Conservation (phyloP, 2,888 invertebrate species). For the Orthosia gothica region DNA sequence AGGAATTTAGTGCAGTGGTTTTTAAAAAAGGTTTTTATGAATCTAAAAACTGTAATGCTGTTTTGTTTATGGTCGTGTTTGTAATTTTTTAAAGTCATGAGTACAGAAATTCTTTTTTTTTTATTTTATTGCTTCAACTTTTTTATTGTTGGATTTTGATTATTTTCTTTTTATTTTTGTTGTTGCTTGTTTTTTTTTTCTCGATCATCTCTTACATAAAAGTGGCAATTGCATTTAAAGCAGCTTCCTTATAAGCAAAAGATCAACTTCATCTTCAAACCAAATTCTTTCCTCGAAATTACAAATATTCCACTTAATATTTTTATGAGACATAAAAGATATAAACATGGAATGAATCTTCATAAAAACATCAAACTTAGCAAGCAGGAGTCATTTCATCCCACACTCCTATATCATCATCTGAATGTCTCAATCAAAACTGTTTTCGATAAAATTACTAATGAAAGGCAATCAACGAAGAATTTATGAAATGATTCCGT, state of each 20-base stretch:
- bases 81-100: background rate
- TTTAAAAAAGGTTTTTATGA: conserved; percentile 5
- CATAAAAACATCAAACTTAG: conserved; percentile 40
- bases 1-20: conserved; percentile 13
- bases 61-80: conserved; percentile 10
- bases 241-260: background rate
- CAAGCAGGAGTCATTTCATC: conserved; percentile 43
- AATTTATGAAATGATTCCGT: conserved; percentile 58
- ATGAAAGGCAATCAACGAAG: conserved; percentile 60
- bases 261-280: background rate
- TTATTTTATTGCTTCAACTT: background rate
- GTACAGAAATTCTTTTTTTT: too few relatives aligned
- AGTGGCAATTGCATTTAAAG: background rate
- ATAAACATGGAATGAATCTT: conserved; percentile 33
- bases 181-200: background rate
- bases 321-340: conserved; percentile 21
- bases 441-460: conserved; percentile 53
- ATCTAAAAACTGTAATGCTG: background rate
- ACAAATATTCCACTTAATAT: conserved; percentile 16
- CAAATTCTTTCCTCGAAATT: conserved; percentile 10
- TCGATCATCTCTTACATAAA: background rate
- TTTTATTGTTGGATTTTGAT: background rate
- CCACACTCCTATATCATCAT: conserved; percentile 33
- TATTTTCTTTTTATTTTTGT: background rate
- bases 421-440: conserved; percentile 61